phyloP scores from a whole-genome alignment of 23 tunicate genomes.

The Oikopleura dioica region DNA sequence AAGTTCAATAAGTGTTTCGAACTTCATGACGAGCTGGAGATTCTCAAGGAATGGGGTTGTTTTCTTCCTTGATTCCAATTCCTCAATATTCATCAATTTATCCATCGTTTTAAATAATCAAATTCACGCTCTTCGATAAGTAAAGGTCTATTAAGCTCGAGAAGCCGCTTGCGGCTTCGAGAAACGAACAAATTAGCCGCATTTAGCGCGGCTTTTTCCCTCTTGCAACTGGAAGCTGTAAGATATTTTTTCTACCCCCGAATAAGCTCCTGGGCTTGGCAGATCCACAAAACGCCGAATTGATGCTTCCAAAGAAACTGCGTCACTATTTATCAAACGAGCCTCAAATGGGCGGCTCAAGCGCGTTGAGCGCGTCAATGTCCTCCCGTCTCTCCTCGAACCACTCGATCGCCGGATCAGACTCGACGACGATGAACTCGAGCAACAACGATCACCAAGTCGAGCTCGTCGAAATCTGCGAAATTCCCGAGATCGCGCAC shows the following conservation, averaged over 20 bases:
- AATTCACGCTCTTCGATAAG: too few species aligned
- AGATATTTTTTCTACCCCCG: too few species aligned
- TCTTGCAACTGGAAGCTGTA: too few species aligned
- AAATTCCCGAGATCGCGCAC: too few species aligned
- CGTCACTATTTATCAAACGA: not conserved
- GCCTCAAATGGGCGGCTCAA: not conserved
- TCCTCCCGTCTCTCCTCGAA: not conserved
- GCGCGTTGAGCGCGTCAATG: too few species aligned
- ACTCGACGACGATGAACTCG: not conserved
- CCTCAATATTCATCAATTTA: too few species aligned
- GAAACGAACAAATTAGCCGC: too few species aligned
- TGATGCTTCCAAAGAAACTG: not conserved
- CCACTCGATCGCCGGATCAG: not conserved
- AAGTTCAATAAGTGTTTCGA: conserved; percentile 89
- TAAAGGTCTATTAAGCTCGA: too few species aligned
- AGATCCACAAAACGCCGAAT: not conserved
- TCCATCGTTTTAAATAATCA: too few species aligned
- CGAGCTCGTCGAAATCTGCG: not conserved
- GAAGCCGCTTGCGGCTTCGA: too few species aligned
- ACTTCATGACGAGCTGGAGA: conserved; percentile 96
- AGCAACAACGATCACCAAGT: not conserved
- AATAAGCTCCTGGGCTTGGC: not conserved
- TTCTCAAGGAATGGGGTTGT: conserved; percentile 92
- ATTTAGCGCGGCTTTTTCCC: too few species aligned
- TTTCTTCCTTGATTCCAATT: too few species aligned